Evolutionary conservation across 2,113 vertebrate species (phyloP), one percentile per base, ranked within the genome.

Genomic region (Coregonus clupeaformis): DNA sequence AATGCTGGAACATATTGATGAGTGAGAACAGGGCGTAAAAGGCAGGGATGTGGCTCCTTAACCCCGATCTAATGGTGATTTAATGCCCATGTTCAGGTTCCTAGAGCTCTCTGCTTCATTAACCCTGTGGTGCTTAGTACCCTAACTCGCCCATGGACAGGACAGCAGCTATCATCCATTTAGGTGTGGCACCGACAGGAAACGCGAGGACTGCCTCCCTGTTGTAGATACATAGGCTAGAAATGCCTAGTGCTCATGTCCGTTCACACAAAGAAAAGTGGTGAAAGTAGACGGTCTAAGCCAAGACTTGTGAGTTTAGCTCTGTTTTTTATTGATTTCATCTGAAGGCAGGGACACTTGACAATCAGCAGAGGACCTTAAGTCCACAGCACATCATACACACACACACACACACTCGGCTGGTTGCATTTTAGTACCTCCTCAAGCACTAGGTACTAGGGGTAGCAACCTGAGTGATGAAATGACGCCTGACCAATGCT

Each of bases 101-200:
- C 55, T 83, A 84, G 84, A 87, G 87, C 86, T 77, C 82, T 77
- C 82, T 85, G 90, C 87, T 89, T 89, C 90, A 89, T 91, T 91
- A 90, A 81, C 87, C 86, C 86, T 82, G 87, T 80, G 90, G 78
- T 89, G 80, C 75, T 84, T 79, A 47, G 80, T 52, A 52, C 4
- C 82, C 88, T 79, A 47, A 63, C 74, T 36, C 77, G 80, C 65
- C 29, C 65, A 20, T 30, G 65, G 16, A 67, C 29, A 32, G 65
- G 6, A 13, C 30, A 18, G 16, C 65, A 62, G 22, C 25, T 3
- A 24, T 9, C n/a, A 62, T 13, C n/a, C 59, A 62, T 62, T n/a
- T 62, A 62, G 59, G 24, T 12, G 9, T 62, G 7, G 20, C 59
- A 25, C 59, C 7, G 5, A 3, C 24, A 62, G 20, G 59, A 62